Evolutionary conservation across 2,113 vertebrate genomes (phyloP).

Genomic region (Oryzias celebensis): DNA sequence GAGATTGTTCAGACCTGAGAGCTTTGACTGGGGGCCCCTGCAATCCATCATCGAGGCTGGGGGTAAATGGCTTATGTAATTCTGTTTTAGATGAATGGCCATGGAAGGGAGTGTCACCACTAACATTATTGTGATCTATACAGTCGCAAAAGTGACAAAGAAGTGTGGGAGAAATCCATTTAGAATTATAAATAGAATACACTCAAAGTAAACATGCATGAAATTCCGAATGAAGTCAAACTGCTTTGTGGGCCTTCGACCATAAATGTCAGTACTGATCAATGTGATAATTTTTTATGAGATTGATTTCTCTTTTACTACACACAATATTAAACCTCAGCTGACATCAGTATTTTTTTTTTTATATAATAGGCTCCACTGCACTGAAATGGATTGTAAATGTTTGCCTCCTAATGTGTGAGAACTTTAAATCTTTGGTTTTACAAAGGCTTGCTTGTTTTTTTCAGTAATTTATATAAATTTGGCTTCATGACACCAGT

Average conservation of each 20-base stretch:
- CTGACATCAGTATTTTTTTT: no score
- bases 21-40: slow-evolving; percentile 63
- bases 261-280: neutral
- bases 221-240: slow-evolving; percentile 16
- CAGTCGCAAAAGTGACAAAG: slow-evolving; percentile 43
- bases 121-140: slow-evolving; percentile 75
- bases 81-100: slow-evolving; percentile 74
- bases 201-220: neutral
- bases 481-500: no score
- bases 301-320: no score
- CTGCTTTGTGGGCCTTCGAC: neutral
- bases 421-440: no score
- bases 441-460: no score
- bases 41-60: slow-evolving; percentile 71
- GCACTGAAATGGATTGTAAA: no score
- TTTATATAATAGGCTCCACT: no score
- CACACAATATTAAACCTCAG: no score
- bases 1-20: slow-evolving; percentile 50
- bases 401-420: no score
- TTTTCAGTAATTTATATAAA: no score
- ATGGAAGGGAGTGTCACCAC: slow-evolving; percentile 71
- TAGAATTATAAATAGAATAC: slow-evolving; percentile 1
- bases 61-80: slow-evolving; percentile 80
- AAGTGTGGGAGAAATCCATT: slow-evolving; percentile 15
- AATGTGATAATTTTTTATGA: neutral